A percentile compares a stretch with the other conserved stretches of the same genome.
Evolutionary conservation across 1,140 invertebrate genomes (phyloP).

Genomic region (Penaeus indicus): DNA sequence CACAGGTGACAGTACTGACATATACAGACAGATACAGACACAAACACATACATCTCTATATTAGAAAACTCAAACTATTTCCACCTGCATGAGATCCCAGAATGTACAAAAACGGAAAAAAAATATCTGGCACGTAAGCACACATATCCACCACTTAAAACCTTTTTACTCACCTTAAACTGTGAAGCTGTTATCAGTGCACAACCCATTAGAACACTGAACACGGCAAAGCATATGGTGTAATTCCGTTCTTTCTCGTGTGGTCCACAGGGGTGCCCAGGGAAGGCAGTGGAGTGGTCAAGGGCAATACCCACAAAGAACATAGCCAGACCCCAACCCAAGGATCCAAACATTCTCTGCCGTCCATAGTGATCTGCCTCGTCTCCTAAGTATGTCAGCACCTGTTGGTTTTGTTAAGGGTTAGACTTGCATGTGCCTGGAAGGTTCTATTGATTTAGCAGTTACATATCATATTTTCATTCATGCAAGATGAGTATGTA

Average conservation of each 20-base stretch:
- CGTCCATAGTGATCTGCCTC: slow-evolving; percentile 92
- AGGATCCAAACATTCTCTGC: slow-evolving; percentile 97
- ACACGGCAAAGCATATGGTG: slow-evolving; percentile 97
- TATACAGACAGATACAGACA: not conserved
- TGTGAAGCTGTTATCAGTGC: slow-evolving; percentile 94
- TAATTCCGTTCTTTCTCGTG: slow-evolving; percentile 95
- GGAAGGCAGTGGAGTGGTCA: slow-evolving; percentile 94
- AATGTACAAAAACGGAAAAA: not conserved
- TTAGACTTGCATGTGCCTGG: too few relatives aligned
- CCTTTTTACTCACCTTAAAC: slow-evolving; percentile 69
- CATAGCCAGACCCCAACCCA: slow-evolving; percentile 98
- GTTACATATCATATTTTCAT: too few relatives aligned
- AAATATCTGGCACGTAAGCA: not conserved
- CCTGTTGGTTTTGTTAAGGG: slow-evolving; percentile 67
- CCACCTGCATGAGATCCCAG: too few relatives aligned
- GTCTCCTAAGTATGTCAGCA: slow-evolving; percentile 87
- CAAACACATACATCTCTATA: too few relatives aligned
- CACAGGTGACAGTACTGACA: not conserved
- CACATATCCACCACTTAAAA: not conserved
- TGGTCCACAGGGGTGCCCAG: slow-evolving; percentile 87
- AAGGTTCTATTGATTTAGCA: too few relatives aligned
- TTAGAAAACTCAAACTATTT: too few relatives aligned
- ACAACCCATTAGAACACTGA: slow-evolving; percentile 96
- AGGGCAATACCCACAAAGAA: slow-evolving; percentile 98
- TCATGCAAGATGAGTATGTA: too few relatives aligned